Evolutionary conservation across 2,113 vertebrate species (phyloP), one percentile per base, ranked within the genome.

Genomic region (Poecilia latipinna): DNA sequence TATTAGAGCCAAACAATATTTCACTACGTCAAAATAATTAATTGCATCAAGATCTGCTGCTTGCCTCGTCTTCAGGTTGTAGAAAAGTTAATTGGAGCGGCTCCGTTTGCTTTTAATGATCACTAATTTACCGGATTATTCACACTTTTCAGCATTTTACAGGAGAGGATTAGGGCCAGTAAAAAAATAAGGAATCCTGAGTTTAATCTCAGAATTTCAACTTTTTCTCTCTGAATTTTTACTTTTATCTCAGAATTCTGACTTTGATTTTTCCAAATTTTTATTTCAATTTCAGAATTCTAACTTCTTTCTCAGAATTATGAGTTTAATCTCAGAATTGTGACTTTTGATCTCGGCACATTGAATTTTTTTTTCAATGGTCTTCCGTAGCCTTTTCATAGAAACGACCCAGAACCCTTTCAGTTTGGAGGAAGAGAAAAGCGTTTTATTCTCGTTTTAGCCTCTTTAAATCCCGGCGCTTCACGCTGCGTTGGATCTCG

Each of bases 1-100:
- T 79, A 68, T 61, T 64, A 22, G 44, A n/a, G 32, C 17, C 28
- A 63, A 72, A 63, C 70, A 22, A 63, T 60, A 12, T 63, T 22
- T 44, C 32, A 60, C n/a, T 24, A 51, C 37, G 24, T 39, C 32
- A 24, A 72, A 78, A 72, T 64, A 51, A 48, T 63, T 61, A 32
- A 35, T 26, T 0, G 17, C 19, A 33, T 72, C 29, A 24, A 61
- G 62, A 44, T 61, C 15, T 24, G 22, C 51, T 33, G 35, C 63
- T 22, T 39, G 63, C 65, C 44, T 74, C 35, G 4, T 24, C 7
- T 42, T 61, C 33, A 42, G 17, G 2, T 29, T 62, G 70, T 11
- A 48, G 51, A 3, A 35, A 15, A 32, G 61, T 51, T 65, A 33
- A 64, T 73, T 73, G 19, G 60, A 31, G 26, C 4, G 26, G 31